Evolutionary conservation across 2,888 invertebrate genomes (phyloP), one percentile per base, ranked within the genome.

Genomic region (Autographa gamma): DNA sequence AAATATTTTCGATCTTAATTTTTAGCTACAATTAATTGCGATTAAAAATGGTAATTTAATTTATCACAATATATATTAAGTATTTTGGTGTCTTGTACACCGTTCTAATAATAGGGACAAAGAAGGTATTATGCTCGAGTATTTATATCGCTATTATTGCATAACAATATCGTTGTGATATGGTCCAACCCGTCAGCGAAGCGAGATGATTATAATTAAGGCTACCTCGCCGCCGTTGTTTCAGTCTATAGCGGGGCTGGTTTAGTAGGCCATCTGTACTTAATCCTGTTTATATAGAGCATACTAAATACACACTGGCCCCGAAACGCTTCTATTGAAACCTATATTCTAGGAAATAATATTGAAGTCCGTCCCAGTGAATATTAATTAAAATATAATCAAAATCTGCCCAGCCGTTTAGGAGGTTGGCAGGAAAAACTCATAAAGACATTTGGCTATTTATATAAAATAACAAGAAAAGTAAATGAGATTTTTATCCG

Each of bases 191-290:
- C 5, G 13, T 14, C 54, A 13, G 19, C 25, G 13, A 56, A 56
- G 19, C 25, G 54, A 25, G 54, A 56, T 56, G 13, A 56, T 56
- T 56, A 13, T 56, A 56, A 56, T 56, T 56, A 56, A 54, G 25
- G 19, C 19, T 38, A 19, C 25, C 3, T 56, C 54, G 19, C 11
- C 0, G 4, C 11, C 19, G 19, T 56, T 25, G 19, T 54, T 54
- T 13, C 19, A 54, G 19, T 18, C 18, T 4, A 54, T 54, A 54
- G 54, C 8, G 19, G 18, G 9, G 1, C 18, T 9, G 8, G 11
- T 54, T 25, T 19, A 54, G 48, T 16, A 19, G 11, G 54, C 14
- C 13, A 56, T 9, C 25, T 13, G 19, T 56, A 25, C 13, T 56
- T 56, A 19, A 56, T 56, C 54, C 54, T 56, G 18, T 3, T 19